A percentile compares a stretch with the other conserved stretches of the same genome.
Evolutionary conservation across 2,888 invertebrate species (phyloP).

Genomic region (Drosophila fulvimacula): DNA sequence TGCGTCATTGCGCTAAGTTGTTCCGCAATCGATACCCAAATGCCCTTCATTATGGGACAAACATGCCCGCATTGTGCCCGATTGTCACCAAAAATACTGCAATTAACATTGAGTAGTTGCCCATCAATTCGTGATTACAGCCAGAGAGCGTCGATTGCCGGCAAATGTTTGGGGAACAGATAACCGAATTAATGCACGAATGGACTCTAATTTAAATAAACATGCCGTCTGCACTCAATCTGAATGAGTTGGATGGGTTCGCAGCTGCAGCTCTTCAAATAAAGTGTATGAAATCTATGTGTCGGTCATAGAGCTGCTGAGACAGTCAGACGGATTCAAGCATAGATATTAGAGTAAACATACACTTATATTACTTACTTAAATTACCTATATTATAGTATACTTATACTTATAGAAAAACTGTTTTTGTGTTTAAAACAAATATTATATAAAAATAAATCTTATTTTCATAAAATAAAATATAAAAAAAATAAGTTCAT

Average conservation of each 20-base stretch:
- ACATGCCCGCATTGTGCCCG: neutral
- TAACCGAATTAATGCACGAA: neutral
- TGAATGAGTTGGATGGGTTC: neutral
- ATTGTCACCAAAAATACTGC: constrained; percentile 20
- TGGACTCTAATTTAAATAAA: neutral
- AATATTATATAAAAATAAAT: no score
- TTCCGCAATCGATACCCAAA: constrained; percentile 40
- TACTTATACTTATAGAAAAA: no score
- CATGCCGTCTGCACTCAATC: neutral
- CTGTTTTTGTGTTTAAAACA: no score
- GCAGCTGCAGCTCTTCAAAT: neutral
- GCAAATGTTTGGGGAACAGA: constrained; percentile 2
- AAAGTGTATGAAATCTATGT: neutral
- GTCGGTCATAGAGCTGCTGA: neutral
- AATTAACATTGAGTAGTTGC: constrained; percentile 48
- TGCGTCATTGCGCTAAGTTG: constrained; percentile 1
- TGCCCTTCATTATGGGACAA: constrained; percentile 35
- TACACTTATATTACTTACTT: no score
- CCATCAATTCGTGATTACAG: constrained; percentile 33
- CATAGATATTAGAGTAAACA: no score
- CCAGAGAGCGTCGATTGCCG: neutral
- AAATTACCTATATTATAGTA: no score
- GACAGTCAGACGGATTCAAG: no score
- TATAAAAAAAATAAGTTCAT: no score
- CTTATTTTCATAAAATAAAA: no score